A percentile compares a stretch with the other conserved stretches of the same genome.
phyloP scores from a whole-genome alignment of 2,797 vertebrate species.

The Peromyscus aztecus region DNA sequence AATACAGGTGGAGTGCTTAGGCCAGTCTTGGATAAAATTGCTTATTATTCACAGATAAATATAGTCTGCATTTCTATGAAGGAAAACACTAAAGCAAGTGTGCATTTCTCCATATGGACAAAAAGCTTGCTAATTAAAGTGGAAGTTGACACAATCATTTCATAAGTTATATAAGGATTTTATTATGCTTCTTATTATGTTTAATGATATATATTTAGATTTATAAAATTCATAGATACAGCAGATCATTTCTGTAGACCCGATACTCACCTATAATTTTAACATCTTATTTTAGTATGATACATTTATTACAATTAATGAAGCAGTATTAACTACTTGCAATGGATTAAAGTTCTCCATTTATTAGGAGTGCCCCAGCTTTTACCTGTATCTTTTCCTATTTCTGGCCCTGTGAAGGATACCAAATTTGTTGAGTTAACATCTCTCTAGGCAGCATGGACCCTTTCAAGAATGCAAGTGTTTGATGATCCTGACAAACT shows the following conservation, averaged over 20 bases:
- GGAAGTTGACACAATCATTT: not conserved
- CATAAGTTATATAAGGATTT: not conserved
- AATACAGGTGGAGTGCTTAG: conserved; percentile 34
- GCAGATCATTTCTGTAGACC: not conserved
- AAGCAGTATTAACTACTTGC: not conserved
- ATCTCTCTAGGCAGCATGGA: not conserved
- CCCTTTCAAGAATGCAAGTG: not conserved
- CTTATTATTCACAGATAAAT: conserved; percentile 61
- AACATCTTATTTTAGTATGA: not conserved
- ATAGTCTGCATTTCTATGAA: not conserved
- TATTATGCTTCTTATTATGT: not conserved
- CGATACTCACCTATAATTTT: not conserved
- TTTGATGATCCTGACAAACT: not conserved
- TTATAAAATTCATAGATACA: not conserved
- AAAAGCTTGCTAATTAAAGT: conserved; percentile 30
- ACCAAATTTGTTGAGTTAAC: not conserved
- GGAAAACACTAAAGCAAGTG: not conserved
- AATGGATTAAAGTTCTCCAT: not conserved
- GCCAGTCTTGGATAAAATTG: conserved; percentile 58
- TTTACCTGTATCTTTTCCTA: not conserved
- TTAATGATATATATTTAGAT: not conserved
- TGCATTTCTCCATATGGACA: not conserved
- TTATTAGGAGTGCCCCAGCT: not conserved
- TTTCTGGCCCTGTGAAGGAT: not conserved
- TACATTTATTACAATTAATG: not conserved